Evolutionary conservation across 2,797 vertebrate genomes (phyloP).

Genomic region (Amblyraja radiata): DNA sequence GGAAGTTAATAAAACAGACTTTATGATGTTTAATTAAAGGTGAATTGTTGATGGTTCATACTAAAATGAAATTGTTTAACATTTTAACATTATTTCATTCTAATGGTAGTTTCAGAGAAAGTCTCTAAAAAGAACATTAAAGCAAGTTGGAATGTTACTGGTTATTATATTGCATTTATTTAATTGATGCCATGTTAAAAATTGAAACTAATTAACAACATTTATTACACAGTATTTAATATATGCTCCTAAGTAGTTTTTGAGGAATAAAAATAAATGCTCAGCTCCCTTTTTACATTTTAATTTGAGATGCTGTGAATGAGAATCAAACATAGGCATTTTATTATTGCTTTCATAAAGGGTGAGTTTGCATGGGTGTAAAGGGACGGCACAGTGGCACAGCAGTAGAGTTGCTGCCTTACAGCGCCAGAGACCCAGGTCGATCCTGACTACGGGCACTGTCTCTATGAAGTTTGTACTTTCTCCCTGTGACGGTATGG

Average conservation of each 20-base stretch:
- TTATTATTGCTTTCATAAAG: neutral
- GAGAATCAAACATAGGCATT: neutral
- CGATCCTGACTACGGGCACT: too few relatives aligned
- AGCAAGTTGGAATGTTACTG: neutral
- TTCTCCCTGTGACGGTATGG: too few relatives aligned
- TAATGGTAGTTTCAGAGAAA: neutral
- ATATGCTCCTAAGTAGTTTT: neutral
- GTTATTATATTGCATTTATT: neutral
- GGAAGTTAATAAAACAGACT: neutral
- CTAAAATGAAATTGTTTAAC: slow-evolving; percentile 18
- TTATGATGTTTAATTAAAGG: slow-evolving; percentile 17
- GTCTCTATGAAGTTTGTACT: too few relatives aligned
- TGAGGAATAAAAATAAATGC: neutral
- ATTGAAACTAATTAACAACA: neutral
- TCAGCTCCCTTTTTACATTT: neutral
- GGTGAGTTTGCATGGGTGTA: neutral
- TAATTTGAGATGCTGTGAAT: neutral
- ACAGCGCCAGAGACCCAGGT: too few relatives aligned
- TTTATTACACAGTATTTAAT: neutral
- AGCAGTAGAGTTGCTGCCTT: too few relatives aligned
- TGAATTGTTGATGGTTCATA: slow-evolving; percentile 15
- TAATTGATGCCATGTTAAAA: neutral
- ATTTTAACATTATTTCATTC: neutral
- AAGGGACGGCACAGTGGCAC: too few relatives aligned
- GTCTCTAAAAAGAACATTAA: slow-evolving; percentile 6